Percentiles rank a stretch among this genome's conserved stretches.
Conservation (phyloP, 2,797 vertebrate species). For the Acanthurus leucopareius region DNA sequence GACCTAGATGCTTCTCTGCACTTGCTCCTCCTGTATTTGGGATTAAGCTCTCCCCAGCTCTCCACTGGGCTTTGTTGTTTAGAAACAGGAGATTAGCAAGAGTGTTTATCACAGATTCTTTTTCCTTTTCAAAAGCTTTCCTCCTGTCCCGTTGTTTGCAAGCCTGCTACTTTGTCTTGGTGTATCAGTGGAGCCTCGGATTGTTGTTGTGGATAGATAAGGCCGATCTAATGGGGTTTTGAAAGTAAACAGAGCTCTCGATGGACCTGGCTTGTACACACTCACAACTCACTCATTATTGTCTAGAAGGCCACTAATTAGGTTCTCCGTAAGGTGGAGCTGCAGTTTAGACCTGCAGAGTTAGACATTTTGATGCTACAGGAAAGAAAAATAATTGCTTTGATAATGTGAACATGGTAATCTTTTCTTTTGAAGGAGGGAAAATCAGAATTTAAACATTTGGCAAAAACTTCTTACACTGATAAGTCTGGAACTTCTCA, state of each 20-base stretch:
- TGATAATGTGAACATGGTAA: not conserved
- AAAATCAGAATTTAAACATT: not conserved
- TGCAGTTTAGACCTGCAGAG: conserved; percentile 7
- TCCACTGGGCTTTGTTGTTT: conserved; percentile 71
- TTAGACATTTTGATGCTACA: not conserved
- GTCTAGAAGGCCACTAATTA: conserved; percentile 10
- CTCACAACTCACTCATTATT: not conserved
- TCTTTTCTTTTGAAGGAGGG: not conserved
- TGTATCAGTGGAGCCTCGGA: conserved; percentile 37
- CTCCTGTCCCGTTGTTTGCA: conserved; percentile 33
- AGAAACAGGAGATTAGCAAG: conserved; percentile 74
- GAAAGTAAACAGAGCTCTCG: conserved; percentile 26
- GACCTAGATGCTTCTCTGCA: conserved; percentile 74
- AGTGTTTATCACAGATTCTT: conserved; percentile 67
- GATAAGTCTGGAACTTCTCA: not conserved
- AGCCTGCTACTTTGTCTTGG: conserved; percentile 42
- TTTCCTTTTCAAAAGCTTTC: conserved; percentile 46
- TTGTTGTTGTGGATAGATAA: conserved; percentile 58
- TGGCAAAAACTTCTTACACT: not conserved
- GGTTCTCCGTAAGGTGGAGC: not conserved
- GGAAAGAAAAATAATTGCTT: not conserved
- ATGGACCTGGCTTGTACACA: conserved; percentile 5
- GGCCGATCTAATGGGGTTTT: conserved; percentile 24
- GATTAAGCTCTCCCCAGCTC: conserved; percentile 68
- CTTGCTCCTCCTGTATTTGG: conserved; percentile 68